Conservation (phyloP, 2,888 invertebrate genomes). For the Lasiommata megera region DNA sequence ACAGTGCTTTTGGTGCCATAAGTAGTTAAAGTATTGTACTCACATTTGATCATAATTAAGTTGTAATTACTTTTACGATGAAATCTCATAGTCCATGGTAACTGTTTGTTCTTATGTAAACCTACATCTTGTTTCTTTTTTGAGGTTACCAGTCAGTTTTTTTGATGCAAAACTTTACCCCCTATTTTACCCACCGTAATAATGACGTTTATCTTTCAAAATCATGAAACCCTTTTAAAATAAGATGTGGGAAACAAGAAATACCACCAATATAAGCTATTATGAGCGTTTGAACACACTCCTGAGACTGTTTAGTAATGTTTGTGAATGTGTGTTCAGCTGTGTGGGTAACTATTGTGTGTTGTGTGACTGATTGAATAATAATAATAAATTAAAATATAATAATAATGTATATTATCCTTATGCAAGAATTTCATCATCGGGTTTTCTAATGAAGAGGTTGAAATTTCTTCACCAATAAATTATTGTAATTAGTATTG, state of each 20-base stretch:
- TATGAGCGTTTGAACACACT: not conserved
- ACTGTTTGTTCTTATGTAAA: too few relatives aligned
- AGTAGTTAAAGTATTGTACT: slow-evolving; percentile 8
- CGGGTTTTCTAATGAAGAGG: not conserved
- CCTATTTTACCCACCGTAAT: too few relatives aligned
- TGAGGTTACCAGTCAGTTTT: too few relatives aligned
- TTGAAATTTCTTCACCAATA: not conserved
- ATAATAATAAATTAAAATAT: not conserved
- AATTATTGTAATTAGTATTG: not conserved
- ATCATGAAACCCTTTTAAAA: too few relatives aligned
- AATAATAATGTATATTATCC: not conserved
- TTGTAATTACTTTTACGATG: too few relatives aligned
- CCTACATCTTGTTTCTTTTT: too few relatives aligned
- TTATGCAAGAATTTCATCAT: not conserved
- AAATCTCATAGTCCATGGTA: too few relatives aligned
- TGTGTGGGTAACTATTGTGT: slow-evolving; percentile 30
- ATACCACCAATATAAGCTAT: too few relatives aligned
- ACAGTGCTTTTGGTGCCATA: not conserved
- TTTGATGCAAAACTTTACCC: too few relatives aligned
- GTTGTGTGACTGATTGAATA: slow-evolving; percentile 24
- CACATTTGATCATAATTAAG: slow-evolving; percentile 23
- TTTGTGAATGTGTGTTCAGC: not conserved
- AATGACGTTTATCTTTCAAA: too few relatives aligned
- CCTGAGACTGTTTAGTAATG: not conserved
- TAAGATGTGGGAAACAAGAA: too few relatives aligned